These are phyloP conservation scores for Sussaba pulchella DNA, from an alignment of 2,888 invertebrate genomes.

Conservation along the genomic window DNA sequence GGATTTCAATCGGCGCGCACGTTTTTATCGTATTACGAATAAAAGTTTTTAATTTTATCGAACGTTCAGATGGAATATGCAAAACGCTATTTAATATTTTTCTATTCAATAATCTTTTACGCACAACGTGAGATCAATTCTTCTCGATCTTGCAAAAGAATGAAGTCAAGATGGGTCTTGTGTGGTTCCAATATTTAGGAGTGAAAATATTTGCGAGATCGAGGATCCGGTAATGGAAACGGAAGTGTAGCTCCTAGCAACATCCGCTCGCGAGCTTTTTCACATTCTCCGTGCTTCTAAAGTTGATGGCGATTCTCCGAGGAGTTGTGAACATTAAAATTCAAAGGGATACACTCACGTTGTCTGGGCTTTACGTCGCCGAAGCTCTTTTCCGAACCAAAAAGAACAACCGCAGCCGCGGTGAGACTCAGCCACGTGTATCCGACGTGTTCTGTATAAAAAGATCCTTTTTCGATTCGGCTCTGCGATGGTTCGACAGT, in stretches of 20 bases:
- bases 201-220: too few relatives aligned
- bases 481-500: not conserved
- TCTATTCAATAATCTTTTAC: too few relatives aligned
- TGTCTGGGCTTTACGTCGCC: slow-evolving; percentile 60
- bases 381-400: slow-evolving; percentile 17
- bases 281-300: slow-evolving; percentile 9
- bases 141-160: too few relatives aligned
- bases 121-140: too few relatives aligned
- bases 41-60: too few relatives aligned
- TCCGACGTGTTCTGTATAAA: slow-evolving; percentile 22
- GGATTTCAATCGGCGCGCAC: slow-evolving; percentile 68
- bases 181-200: too few relatives aligned
- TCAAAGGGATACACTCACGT: slow-evolving; percentile 67
- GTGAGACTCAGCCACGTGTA: slow-evolving; percentile 35
- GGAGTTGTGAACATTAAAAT: slow-evolving; percentile 70
- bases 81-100: too few relatives aligned
- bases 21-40: slow-evolving; percentile 34
- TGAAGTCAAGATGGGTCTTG: too few relatives aligned
- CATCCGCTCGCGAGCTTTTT: slow-evolving; percentile 27
- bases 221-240: slow-evolving; percentile 8
- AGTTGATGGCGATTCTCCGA: slow-evolving; percentile 65
- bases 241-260: slow-evolving; percentile 34
- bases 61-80: too few relatives aligned
- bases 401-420: slow-evolving; percentile 51
- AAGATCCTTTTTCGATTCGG: slow-evolving; percentile 4